These are phyloP conservation scores for Burhinus oedicnemus DNA, from an alignment of 2,113 vertebrate genomes.

Conservation along the genomic window DNA sequence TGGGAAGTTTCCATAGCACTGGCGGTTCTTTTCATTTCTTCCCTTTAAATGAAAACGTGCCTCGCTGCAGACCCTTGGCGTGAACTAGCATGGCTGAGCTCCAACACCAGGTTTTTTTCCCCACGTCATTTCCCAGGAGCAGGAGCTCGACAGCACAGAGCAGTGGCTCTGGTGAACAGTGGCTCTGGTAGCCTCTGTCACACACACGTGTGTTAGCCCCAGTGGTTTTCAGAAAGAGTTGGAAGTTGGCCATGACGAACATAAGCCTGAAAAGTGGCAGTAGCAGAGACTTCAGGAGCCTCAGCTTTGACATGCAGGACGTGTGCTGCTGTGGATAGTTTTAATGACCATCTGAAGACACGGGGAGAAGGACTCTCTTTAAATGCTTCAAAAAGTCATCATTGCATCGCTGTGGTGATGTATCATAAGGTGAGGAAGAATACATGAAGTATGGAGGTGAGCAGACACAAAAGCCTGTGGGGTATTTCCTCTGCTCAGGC, in stretches of 20 bases:
- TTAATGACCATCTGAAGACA: background rate
- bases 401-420: background rate
- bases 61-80: background rate
- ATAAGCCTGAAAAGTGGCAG: background rate
- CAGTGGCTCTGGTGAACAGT: accelerated
- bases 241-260: background rate
- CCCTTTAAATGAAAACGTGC: background rate
- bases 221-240: background rate
- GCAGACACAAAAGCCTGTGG: background rate
- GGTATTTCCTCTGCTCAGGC: background rate
- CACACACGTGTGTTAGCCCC: accelerated
- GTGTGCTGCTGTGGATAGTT: background rate
- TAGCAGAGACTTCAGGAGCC: background rate
- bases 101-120: background rate
- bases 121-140: background rate
- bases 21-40: background rate
- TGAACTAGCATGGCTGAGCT: background rate
- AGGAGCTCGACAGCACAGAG: background rate
- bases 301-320: background rate
- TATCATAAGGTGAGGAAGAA: background rate
- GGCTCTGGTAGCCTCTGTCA: accelerated
- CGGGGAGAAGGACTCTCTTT: background rate
- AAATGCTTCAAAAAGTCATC: background rate
- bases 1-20: background rate
- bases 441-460: background rate